A percentile compares a stretch with the other conserved stretches of the same genome.
These are phyloP conservation scores for Slavum lentiscoides DNA, from an alignment of 2,888 invertebrate species.

Conservation along the genomic window DNA sequence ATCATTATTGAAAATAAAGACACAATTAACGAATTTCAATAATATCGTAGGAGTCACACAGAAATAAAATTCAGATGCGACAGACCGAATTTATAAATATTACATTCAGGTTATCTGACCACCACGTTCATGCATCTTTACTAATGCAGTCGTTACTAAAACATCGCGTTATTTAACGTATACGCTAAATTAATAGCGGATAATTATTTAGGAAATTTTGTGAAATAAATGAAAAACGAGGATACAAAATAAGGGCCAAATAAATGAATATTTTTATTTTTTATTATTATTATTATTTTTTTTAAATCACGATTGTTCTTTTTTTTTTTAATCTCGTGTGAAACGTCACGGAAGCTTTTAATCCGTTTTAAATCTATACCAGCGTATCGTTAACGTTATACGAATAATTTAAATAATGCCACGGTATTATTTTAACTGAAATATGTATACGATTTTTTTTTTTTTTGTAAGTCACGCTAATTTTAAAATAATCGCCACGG, in stretches of 20 bases:
- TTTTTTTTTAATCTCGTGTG: slow-evolving; percentile 27
- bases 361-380: slow-evolving; percentile 46
- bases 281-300: background rate
- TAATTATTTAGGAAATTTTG: background rate
- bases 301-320: background rate
- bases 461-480: slow-evolving; percentile 24
- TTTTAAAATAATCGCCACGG: slow-evolving; percentile 36
- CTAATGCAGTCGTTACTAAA: too few relatives aligned
- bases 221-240: background rate
- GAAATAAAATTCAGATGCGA: too few relatives aligned
- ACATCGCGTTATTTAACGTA: too few relatives aligned
- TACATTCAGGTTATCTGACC: too few relatives aligned
- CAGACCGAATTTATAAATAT: too few relatives aligned
- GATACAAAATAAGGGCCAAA: background rate
- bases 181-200: background rate
- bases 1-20: too few relatives aligned
- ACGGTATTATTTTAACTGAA: slow-evolving; percentile 32
- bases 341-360: slow-evolving; percentile 33
- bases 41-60: too few relatives aligned
- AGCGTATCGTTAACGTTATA: slow-evolving; percentile 21
- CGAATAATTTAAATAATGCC: slow-evolving; percentile 39
- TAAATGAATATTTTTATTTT: slow-evolving; percentile 24
- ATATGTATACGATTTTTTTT: background rate
- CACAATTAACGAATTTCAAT: too few relatives aligned
- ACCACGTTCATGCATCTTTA: too few relatives aligned